Base-by-base conservation (phyloP, 2,888 invertebrate species). In the Tiphia femorata region DNA sequence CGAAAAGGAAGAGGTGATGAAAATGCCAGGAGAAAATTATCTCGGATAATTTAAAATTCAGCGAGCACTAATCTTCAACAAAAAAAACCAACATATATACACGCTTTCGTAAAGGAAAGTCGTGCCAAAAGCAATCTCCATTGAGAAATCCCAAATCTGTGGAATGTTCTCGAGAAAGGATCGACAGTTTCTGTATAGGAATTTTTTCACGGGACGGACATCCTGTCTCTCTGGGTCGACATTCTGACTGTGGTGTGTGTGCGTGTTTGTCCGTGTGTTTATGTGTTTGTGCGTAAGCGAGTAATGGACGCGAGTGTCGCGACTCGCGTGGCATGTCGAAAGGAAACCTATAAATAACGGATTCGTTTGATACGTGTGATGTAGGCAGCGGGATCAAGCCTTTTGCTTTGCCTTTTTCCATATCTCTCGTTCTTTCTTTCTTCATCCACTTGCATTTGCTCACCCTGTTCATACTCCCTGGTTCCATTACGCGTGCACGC, bases 341-440 rank as follows among this genome's bases (percentile, higher is more conserved):
- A 37, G 17, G 19, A 37, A 37, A 19, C 19, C 19, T n/a, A n/a
- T 10, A 37, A 37, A 37, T 37, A 37, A 37, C 37, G 19, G 19
- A 37, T 37, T 37, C 37, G 37, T 37, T 37, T 37, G 37, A 37
- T 37, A 37, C 17, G 37, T 37, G 17, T 37, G 37, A 37, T 19
- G 37, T 37, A 17, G 37, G 37, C 19, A 37, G 17, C 19, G 10
- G 37, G 19, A 37, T 37, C 19, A 19, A 19, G 17, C 19, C 17
- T 37, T 37, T 17, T 19, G 19, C 37, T 37, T 37, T 37, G 37
- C 37, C 17, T 17, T 16, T 8, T 17, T 37, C 37, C 37, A 19
- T n/a, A 19, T 37, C 19, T 10, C 17, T 10, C 37, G 10, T 37
- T 37, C 19, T 8, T 19, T 16, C 37, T 37, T 37, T 37, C 37